Conservation (phyloP, 2,113 vertebrate species). For the Ictalurus punctatus region DNA sequence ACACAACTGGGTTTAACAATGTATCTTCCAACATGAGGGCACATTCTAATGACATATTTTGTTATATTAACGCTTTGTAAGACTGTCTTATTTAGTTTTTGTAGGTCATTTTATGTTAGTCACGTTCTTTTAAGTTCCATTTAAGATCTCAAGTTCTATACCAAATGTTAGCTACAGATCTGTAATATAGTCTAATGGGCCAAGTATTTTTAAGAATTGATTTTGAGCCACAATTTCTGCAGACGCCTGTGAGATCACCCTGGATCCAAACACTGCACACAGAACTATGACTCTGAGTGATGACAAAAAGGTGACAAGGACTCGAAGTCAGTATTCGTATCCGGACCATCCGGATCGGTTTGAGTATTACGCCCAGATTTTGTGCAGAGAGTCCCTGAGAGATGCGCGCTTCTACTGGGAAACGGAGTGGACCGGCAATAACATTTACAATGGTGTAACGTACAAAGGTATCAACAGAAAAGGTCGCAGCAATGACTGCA, state of each 20-base stretch:
- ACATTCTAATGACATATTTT: not conserved
- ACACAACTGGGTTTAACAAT: not conserved
- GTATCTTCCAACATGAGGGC: not conserved
- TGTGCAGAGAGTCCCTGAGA: conserved; percentile 50
- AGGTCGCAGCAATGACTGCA: not conserved
- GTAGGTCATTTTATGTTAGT: not conserved
- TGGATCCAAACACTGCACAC: conserved; percentile 50
- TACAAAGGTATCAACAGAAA: conserved; percentile 54
- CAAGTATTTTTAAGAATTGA: not conserved
- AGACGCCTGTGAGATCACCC: conserved; percentile 54
- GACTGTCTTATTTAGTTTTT: not conserved
- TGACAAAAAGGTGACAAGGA: conserved; percentile 53
- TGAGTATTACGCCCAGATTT: conserved; percentile 46
- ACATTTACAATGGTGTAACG: conserved; percentile 49
- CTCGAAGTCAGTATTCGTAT: conserved; percentile 17
- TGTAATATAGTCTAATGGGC: not conserved
- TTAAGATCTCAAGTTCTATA: not conserved
- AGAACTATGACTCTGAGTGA: conserved; percentile 54
- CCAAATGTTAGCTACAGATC: not conserved
- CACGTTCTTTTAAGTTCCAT: not conserved
- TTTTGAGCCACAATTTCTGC: not conserved
- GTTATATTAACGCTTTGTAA: not conserved
- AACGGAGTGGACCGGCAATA: conserved; percentile 44
- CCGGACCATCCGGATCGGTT: conserved; percentile 40
- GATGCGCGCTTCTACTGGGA: conserved; percentile 60